phyloP scores from a whole-genome alignment of 2,888 invertebrate species.

The Agonopterix subpropinquella region DNA sequence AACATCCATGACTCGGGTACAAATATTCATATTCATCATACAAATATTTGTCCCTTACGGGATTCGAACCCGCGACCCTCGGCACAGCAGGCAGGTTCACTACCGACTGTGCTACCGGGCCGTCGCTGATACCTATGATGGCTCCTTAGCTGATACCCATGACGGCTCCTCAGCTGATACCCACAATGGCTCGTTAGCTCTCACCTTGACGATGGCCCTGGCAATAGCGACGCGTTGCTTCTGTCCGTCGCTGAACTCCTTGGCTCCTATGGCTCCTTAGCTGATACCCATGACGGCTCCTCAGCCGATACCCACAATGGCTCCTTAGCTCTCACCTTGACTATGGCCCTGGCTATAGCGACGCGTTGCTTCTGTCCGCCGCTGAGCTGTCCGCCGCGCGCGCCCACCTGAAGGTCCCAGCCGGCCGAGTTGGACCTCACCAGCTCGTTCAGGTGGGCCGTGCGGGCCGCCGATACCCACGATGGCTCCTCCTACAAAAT shows the following conservation, averaged over 20 bases:
- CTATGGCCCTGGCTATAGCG: slow-evolving; percentile 93
- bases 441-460: slow-evolving; percentile 88
- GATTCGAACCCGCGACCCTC: too few relatives aligned
- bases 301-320: neutral
- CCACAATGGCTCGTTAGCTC: too few relatives aligned
- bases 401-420: slow-evolving; percentile 90
- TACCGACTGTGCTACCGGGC: too few relatives aligned
- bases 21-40: too few relatives aligned
- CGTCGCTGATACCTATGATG: too few relatives aligned
- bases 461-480: slow-evolving; percentile 79
- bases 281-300: slow-evolving; percentile 65
- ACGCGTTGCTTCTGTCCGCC: slow-evolving; percentile 96
- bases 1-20: too few relatives aligned
- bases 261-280: too few relatives aligned
- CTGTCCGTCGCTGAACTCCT: slow-evolving; percentile 95
- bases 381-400: slow-evolving; percentile 91
- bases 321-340: slow-evolving; percentile 77
- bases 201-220: slow-evolving; percentile 77
- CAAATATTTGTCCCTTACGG: too few relatives aligned
- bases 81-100: too few relatives aligned
- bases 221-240: slow-evolving; percentile 96
- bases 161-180: too few relatives aligned
- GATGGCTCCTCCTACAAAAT: slow-evolving; percentile 28
- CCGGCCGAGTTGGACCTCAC: slow-evolving; percentile 85
- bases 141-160: too few relatives aligned